Evolutionary conservation across 1,140 invertebrate genomes (phyloP), one percentile per base, ranked within the genome.

Genomic region (Drosophila dunni): DNA sequence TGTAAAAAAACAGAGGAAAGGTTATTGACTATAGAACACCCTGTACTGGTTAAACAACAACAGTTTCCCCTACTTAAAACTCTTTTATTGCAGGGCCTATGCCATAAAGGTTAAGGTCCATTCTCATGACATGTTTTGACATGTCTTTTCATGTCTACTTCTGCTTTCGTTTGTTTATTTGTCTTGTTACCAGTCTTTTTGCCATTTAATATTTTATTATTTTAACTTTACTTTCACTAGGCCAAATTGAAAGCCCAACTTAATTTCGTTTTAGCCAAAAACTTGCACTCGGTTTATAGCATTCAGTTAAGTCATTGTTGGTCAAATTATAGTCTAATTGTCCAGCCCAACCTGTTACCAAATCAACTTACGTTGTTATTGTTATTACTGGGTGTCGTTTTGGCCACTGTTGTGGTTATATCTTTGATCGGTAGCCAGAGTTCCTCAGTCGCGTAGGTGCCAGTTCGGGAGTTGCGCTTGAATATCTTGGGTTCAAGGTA

Each of bases 351-450:
- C 62, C 45, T 58, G 48, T 72, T 63, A 36, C 20, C 34, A 36
- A 34, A 10, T 63, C 69, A 66, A 73, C 83, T 88, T 82, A 88
- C 83, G 53, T 73, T 58, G 48, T 76, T 86, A 57, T 91, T 86
- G 64, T 86, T 86, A 40, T 82, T 79, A 64, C 45, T 79, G 57
- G 85, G 78, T 15, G 77, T 53, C 38, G 74, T 57, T 63, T 86
- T 88, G 20, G 71, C 56, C 42, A 91, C 89, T 11, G 90, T 91
- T n/a, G 90, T 91, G 3, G 94, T 93, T 44, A 96, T 96, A 45
- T 95, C 94, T 92, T 95, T 95, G 45, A 96, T 93, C 13, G 94
- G 94, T 79, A 95, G 94, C 96, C 96, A 96, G 79, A 96, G 94
- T 86, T 96, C 96, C 8, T 95, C 95, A n/a, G 95, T 96, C 3